A percentile compares a stretch with the other conserved stretches of the same genome.
Evolutionary conservation across 2,888 invertebrate genomes (phyloP).

Genomic region (Calliopum simillimum): DNA sequence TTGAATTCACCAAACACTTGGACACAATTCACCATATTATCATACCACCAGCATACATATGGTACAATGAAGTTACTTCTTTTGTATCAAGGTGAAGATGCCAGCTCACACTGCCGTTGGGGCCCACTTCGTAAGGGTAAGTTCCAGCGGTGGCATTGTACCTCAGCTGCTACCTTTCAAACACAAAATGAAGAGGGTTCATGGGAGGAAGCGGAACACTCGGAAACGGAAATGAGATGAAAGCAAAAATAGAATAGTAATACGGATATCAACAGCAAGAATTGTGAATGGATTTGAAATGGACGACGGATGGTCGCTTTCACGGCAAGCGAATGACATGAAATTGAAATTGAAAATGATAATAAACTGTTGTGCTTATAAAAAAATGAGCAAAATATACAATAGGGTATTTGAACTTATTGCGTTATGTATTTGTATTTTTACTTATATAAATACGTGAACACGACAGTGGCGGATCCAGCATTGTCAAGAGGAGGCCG

Average conservation of each 20-base stretch:
- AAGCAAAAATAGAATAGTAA: slow-evolving; percentile 42
- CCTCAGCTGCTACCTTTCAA: slow-evolving; percentile 44
- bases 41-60: not conserved
- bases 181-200: slow-evolving; percentile 49
- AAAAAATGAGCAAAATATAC: not conserved
- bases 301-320: slow-evolving; percentile 1
- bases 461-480: too few species aligned
- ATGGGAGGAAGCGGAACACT: slow-evolving; percentile 49
- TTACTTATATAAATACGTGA: too few species aligned
- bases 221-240: slow-evolving; percentile 60
- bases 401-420: not conserved
- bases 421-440: too few species aligned
- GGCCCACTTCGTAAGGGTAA: not conserved
- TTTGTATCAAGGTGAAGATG: slow-evolving; percentile 18
- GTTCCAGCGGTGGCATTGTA: not conserved
- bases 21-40: slow-evolving; percentile 10
- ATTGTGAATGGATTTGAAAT: slow-evolving; percentile 10
- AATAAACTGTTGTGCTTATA: not conserved
- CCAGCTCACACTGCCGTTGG: not conserved
- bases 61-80: too few species aligned
- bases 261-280: not conserved
- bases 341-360: not conserved
- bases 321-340: not conserved
- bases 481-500: too few species aligned
- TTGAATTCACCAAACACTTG: slow-evolving; percentile 2